Base-by-base conservation (phyloP, 2,797 vertebrate species). In the Hirundo rustica region DNA sequence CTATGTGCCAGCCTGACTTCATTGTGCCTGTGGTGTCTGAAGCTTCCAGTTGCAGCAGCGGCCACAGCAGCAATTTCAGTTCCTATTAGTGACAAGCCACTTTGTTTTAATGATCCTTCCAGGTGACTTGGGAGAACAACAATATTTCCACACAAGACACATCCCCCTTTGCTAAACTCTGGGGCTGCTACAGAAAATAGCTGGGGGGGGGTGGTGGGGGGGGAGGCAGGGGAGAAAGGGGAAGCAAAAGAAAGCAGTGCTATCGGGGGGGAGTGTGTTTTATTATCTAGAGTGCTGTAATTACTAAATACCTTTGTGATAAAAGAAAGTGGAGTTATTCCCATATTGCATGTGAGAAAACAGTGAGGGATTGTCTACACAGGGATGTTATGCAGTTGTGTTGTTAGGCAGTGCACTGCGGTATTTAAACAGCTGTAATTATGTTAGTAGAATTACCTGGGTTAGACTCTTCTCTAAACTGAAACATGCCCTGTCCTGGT, bases 361-460 rank as follows among this genome's bases (percentile, higher is more conserved):
- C 38, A 83, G 81, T 77, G 68, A 80, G 25, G 27, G 29, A 80
- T 76, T 93, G 74, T 94, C 74, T 77, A 36, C 44, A 21, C 30
- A 19, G 51, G 21, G 75, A 13, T 82, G 64, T 80, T 89, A 20
- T 21, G 42, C 38, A 80, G 45, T 94, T 89, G 38, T 86, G 40
- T 55, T 76, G 45, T 68, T 82, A 50, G 75, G 29, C 42, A 53
- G 29, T 71, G 27, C 10, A 45, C 20, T 78, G 45, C 78, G 86
- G 6, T 85, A 65, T 92, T 95, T 92, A 78, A 91, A 65, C 62
- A 88, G 54, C 82, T 85, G 54, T 86, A 89, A 82, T 95, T 91
- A 82, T 10, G 47, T 51, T 70, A 30, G 25, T 86, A 66, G 83
- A 92, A 61, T 78, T 86, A 55, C 51, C 66, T 54, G 26, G 26